A percentile compares a stretch with the other conserved stretches of the same genome.
These are phyloP conservation scores for Apostichopus japonicus DNA, from an alignment of 35 echinoderm and acorn worm genomes.

Conservation along the genomic window DNA sequence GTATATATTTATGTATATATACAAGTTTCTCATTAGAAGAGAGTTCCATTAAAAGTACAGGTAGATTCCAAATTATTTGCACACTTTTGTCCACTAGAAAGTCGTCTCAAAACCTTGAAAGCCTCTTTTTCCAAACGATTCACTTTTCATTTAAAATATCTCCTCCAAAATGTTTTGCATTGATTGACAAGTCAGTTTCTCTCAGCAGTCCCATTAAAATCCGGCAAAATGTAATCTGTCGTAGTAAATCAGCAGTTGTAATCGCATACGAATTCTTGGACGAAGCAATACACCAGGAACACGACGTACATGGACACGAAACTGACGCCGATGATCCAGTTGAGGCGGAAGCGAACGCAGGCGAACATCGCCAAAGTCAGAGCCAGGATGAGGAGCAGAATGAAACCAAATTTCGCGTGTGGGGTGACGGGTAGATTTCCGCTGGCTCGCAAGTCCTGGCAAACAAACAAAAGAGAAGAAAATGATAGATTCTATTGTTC, in stretches of 20 bases:
- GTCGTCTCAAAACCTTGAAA: background rate
- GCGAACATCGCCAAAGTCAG: constrained; percentile 78
- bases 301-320: constrained; percentile 81
- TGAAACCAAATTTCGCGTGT: constrained; percentile 97
- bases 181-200: background rate
- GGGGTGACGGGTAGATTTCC: constrained; percentile 70
- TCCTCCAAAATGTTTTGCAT: background rate
- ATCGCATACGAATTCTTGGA: constrained; percentile 85
- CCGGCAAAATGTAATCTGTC: no score
- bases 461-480: background rate
- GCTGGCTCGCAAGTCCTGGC: constrained; percentile 5
- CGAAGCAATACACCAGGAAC: constrained; percentile 89
- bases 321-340: constrained; percentile 72
- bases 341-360: constrained; percentile 86
- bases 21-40: background rate
- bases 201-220: no score
- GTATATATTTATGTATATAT: background rate
- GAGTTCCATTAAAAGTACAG: background rate
- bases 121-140: constrained; percentile 6
- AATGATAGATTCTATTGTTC: background rate
- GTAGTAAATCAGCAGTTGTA: constrained; percentile 61
- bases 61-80: constrained; percentile 19
- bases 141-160: background rate
- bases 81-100: constrained; percentile 1
- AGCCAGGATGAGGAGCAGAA: constrained; percentile 76